Percentiles rank a stretch among this genome's conserved stretches.
phyloP scores from a whole-genome alignment of 2,888 invertebrate genomes.

The Mactromeris polynyma region DNA sequence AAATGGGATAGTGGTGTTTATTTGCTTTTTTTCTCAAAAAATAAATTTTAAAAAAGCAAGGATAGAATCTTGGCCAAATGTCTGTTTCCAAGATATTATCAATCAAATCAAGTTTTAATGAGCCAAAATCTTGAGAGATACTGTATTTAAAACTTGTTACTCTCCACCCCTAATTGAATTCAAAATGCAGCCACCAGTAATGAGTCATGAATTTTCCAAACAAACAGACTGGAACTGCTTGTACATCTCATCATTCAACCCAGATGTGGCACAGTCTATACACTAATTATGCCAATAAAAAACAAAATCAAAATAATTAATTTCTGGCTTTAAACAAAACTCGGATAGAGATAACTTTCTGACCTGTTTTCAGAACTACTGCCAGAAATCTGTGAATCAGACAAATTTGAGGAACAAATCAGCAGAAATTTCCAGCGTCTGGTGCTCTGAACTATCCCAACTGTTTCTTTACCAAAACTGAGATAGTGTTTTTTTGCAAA shows the following conservation, averaged over 20 bases:
- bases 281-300: conserved; percentile 45
- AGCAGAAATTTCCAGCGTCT: no score
- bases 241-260: conserved; percentile 30
- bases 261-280: conserved; percentile 27
- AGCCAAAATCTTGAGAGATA: no score
- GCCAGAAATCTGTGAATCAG: conserved; percentile 21
- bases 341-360: conserved; percentile 27
- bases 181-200: not conserved
- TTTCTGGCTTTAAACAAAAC: conserved; percentile 36
- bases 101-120: no score
- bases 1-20: no score
- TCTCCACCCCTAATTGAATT: not conserved
- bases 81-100: no score
- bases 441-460: no score
- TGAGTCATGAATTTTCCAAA: not conserved
- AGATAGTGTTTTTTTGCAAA: not conserved
- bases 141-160: no score
- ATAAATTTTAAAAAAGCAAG: no score
- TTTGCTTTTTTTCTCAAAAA: no score
- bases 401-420: not conserved
- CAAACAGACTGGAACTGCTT: not conserved
- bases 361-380: conserved; percentile 10
- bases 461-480: no score
- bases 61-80: no score
- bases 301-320: conserved; percentile 41